Evolutionary conservation across 1,140 invertebrate genomes (phyloP).

Genomic region (Pseudomyrmex sp.): DNA sequence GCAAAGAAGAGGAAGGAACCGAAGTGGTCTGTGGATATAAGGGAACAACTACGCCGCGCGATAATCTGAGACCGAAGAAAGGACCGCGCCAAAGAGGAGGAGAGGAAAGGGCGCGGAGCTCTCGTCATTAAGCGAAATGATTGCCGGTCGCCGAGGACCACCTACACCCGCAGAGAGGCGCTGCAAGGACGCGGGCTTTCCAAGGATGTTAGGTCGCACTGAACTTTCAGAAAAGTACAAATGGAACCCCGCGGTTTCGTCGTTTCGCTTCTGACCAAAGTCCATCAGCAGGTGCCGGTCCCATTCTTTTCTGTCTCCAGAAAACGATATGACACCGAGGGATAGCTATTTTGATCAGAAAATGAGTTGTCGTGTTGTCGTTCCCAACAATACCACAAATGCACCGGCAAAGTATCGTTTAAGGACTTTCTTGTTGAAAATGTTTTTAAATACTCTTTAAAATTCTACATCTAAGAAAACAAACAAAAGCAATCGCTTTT

Average conservation of each 20-base stretch:
- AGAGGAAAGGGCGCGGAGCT: slow-evolving; percentile 57
- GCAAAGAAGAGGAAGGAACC: slow-evolving; percentile 68
- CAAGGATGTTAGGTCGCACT: slow-evolving; percentile 38
- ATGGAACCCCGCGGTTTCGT: slow-evolving; percentile 58
- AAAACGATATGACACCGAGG: background rate
- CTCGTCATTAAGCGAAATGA: slow-evolving; percentile 81
- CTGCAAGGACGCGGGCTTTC: slow-evolving; percentile 62
- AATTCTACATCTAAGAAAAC: background rate
- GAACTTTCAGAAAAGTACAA: slow-evolving; percentile 61
- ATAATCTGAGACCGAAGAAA: slow-evolving; percentile 74
- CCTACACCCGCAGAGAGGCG: slow-evolving; percentile 72
- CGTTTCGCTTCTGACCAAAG: slow-evolving; percentile 65
- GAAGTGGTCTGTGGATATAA: slow-evolving; percentile 60
- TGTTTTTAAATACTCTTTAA: background rate
- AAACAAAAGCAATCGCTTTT: background rate
- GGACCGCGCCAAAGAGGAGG: slow-evolving; percentile 47
- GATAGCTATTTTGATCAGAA: slow-evolving; percentile 9
- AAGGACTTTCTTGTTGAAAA: background rate
- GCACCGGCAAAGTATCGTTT: slow-evolving; percentile 5
- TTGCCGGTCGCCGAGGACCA: slow-evolving; percentile 74
- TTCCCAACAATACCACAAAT: slow-evolving; percentile 4
- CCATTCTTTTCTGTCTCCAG: background rate
- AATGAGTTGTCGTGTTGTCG: slow-evolving; percentile 34
- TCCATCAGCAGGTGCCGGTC: slow-evolving; percentile 55
- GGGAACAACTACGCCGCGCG: slow-evolving; percentile 54